A percentile compares a stretch with the other conserved stretches of the same genome.
Evolutionary conservation across 2,888 invertebrate species (phyloP).

Genomic region (Sesamia inferens): DNA sequence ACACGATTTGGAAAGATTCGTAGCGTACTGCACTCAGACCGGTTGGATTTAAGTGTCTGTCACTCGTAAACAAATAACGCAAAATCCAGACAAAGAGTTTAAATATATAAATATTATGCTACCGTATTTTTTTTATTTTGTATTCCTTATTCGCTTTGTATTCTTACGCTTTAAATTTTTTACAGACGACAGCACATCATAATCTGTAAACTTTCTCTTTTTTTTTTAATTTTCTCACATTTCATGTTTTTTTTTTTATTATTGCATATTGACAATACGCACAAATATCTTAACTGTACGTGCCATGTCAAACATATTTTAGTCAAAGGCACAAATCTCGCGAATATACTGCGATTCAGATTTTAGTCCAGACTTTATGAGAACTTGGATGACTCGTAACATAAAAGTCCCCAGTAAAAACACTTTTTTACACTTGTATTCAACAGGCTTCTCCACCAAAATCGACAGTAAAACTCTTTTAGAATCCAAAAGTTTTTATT

Average conservation of each 20-base stretch:
- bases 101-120: too few species aligned
- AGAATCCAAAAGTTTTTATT: not conserved
- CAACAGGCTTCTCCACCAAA: conserved; percentile 24
- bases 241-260: not conserved
- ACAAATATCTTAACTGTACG: not conserved
- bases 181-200: too few species aligned
- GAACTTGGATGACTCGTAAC: not conserved
- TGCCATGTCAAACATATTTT: not conserved
- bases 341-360: not conserved
- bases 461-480: not conserved
- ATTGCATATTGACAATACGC: not conserved
- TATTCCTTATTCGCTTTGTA: not conserved
- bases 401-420: conserved; percentile 13
- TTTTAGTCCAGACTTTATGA: not conserved
- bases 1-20: too few species aligned
- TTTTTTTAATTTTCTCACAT: too few species aligned
- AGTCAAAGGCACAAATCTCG: not conserved
- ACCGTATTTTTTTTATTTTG: too few species aligned
- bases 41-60: too few species aligned
- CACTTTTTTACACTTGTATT: conserved; percentile 3
- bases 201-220: too few species aligned
- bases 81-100: too few species aligned
- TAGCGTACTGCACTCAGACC: too few species aligned
- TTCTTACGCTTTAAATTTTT: not conserved
- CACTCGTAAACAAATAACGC: too few species aligned